A percentile compares a stretch with the other conserved stretches of the same genome.
These are phyloP conservation scores for Odontocolon sp. DNA, from an alignment of 2,888 invertebrate species.

Conservation along the genomic window DNA sequence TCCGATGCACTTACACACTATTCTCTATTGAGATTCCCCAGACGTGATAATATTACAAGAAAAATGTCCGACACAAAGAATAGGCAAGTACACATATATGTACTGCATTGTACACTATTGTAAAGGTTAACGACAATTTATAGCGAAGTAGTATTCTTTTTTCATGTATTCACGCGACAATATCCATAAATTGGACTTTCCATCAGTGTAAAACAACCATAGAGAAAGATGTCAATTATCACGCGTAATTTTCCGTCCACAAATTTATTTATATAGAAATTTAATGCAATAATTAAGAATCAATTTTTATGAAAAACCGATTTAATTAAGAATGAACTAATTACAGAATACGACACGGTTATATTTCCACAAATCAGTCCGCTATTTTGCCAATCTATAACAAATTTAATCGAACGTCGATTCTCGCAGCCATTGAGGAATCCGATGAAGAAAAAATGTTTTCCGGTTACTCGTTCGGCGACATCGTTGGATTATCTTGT, in stretches of 20 bases:
- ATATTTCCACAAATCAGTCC: slow-evolving; percentile 53
- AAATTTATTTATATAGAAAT: too few relatives aligned
- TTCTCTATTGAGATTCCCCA: slow-evolving; percentile 16
- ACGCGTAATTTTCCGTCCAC: too few relatives aligned
- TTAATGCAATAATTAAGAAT: too few relatives aligned
- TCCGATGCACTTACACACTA: background rate
- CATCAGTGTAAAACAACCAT: too few relatives aligned
- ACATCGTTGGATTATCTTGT: slow-evolving; percentile 68
- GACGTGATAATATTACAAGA: slow-evolving; percentile 24
- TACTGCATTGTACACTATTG: slow-evolving; percentile 10
- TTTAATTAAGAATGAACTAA: background rate
- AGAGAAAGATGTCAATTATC: too few relatives aligned
- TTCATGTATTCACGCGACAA: slow-evolving; percentile 22
- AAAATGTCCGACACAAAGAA: slow-evolving; percentile 10
- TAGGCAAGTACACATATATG: background rate
- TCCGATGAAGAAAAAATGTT: background rate
- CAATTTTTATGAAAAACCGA: too few relatives aligned
- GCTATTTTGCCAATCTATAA: slow-evolving; percentile 16
- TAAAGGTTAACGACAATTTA: slow-evolving; percentile 47
- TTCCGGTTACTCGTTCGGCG: slow-evolving; percentile 57
- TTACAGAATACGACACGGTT: slow-evolving; percentile 65
- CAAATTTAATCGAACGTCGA: slow-evolving; percentile 13
- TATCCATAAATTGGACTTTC: slow-evolving; percentile 42
- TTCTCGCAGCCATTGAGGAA: background rate
- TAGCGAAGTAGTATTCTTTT: slow-evolving; percentile 18